A percentile compares a stretch with the other conserved stretches of the same genome.
These are phyloP conservation scores for Poeciliopsis presidionis DNA, from an alignment of 2,797 vertebrate genomes.

Conservation along the genomic window DNA sequence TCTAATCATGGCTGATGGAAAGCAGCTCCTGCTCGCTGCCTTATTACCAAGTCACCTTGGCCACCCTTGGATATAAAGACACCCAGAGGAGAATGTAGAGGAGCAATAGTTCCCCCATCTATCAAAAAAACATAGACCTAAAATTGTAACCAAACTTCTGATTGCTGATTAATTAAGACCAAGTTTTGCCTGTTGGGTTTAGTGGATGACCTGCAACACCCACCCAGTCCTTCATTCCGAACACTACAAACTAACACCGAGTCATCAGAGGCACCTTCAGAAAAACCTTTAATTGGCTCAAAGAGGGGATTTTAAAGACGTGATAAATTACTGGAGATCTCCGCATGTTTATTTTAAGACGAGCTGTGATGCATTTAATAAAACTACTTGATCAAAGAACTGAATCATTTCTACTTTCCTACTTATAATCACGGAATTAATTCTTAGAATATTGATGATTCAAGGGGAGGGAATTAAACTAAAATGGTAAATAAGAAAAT, in stretches of 20 bases:
- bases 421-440: conserved; percentile 43
- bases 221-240: neutral
- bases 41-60: conserved; percentile 18
- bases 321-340: conserved; percentile 14
- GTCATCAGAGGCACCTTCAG: conserved; percentile 29
- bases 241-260: conserved; percentile 24
- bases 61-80: conserved; percentile 22
- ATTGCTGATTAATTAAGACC: conserved; percentile 35
- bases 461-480: neutral
- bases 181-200: conserved; percentile 21
- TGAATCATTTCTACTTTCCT: conserved; percentile 54
- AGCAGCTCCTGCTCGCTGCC: conserved; percentile 29
- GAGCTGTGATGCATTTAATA: conserved; percentile 52
- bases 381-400: conserved; percentile 43
- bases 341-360: conserved; percentile 49
- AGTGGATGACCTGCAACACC: conserved; percentile 10
- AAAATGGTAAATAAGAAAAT: neutral
- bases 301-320: conserved; percentile 21
- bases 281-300: conserved; percentile 31
- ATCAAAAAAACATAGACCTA: neutral
- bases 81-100: conserved; percentile 5
- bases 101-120: conserved; percentile 22
- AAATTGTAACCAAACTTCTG: conserved; percentile 21
- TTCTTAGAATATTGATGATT: conserved; percentile 41
- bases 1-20: conserved; percentile 61